Conservation (phyloP, 2,113 vertebrate species). For the Rallus limicola region DNA sequence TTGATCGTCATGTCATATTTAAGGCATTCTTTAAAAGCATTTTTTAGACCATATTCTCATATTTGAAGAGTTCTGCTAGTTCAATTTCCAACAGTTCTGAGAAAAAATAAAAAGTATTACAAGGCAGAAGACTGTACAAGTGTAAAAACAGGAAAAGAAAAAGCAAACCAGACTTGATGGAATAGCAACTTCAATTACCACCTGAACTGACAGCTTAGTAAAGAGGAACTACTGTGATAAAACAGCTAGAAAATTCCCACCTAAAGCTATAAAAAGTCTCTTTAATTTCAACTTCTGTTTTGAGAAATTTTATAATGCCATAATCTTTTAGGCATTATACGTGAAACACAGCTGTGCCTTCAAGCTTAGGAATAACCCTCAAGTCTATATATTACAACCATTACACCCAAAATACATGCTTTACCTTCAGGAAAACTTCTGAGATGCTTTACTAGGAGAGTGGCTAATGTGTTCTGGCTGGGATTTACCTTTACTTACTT, state of each 20-base stretch:
- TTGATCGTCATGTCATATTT: background rate
- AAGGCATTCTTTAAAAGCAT: background rate
- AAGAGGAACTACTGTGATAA: background rate
- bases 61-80: background rate
- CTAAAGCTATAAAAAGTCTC: background rate
- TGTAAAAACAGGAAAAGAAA: background rate
- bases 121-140: background rate
- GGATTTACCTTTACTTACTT: background rate
- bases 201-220: background rate
- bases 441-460: background rate
- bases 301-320: background rate
- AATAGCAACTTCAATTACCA: background rate
- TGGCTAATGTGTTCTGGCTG: background rate
- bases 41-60: background rate
- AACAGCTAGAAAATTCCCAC: background rate
- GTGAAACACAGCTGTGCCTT: background rate
- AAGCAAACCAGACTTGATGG: constrained; percentile 12
- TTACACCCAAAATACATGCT: background rate
- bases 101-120: background rate
- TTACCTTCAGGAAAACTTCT: background rate
- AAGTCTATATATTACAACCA: background rate
- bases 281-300: constrained; percentile 14
- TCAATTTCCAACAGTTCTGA: background rate
- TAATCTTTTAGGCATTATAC: background rate
- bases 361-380: background rate